A percentile compares a stretch with the other conserved stretches of the same genome.
Evolutionary conservation across 2,797 vertebrate species (phyloP).

Genomic region (Neosilurus mollespiculum): DNA sequence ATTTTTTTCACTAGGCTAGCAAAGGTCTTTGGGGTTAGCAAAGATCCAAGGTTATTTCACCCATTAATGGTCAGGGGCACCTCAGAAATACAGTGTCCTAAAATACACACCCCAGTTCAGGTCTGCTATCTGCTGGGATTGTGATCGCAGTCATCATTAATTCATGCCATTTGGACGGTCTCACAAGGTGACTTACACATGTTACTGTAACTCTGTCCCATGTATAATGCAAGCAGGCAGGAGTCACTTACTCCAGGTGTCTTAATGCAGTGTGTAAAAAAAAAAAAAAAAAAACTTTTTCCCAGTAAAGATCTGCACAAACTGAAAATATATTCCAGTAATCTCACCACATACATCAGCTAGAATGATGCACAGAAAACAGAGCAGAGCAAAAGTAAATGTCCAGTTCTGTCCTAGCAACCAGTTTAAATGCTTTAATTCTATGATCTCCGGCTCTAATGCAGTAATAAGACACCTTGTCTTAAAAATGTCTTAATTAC

Average conservation of each 20-base stretch:
- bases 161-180: conserved; percentile 61
- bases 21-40: neutral
- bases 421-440: neutral
- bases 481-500: neutral
- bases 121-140: conserved; percentile 34
- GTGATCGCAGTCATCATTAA: conserved; percentile 56
- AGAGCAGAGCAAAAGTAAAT: neutral
- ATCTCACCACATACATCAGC: neutral
- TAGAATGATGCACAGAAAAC: neutral
- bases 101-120: conserved; percentile 36
- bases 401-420: neutral
- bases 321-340: conserved; percentile 29
- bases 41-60: conserved; percentile 28
- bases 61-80: conserved; percentile 50
- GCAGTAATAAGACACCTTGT: no score
- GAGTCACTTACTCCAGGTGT: conserved; percentile 36
- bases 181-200: conserved; percentile 55
- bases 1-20: neutral
- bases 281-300: neutral
- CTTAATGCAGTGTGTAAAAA: neutral
- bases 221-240: conserved; percentile 49
- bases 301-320: conserved; percentile 10
- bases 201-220: conserved; percentile 52
- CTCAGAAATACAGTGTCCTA: conserved; percentile 29
- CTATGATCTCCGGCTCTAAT: neutral